Conservation (phyloP, 2,797 vertebrate genomes). For the Apodemus agrarius region DNA sequence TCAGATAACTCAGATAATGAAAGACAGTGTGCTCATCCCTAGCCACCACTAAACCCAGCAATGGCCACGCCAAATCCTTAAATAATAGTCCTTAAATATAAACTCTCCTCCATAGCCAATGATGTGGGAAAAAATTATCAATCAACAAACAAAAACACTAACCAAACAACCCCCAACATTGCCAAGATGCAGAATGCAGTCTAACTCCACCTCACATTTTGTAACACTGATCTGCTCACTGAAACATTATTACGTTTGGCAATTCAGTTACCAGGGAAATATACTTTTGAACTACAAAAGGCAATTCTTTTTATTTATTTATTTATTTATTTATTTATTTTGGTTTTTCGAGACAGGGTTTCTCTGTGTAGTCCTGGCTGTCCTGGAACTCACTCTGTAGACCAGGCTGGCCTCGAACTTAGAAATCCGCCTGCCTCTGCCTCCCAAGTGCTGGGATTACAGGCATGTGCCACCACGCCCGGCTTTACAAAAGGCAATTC, state of each 20-base stretch:
- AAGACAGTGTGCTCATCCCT: neutral
- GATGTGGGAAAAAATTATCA: neutral
- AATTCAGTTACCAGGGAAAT: neutral
- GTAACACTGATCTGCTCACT: neutral
- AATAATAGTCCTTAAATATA: neutral
- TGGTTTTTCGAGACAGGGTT: no score
- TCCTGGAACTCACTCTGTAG: no score
- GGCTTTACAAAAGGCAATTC: constrained; percentile 1
- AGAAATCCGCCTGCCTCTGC: no score
- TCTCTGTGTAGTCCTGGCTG: no score
- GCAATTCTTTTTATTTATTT: no score
- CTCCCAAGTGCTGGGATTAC: no score
- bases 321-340: no score
- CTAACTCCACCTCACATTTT: neutral
- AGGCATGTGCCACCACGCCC: no score
- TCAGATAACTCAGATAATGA: neutral
- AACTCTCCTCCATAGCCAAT: neutral
- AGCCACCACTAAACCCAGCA: neutral
- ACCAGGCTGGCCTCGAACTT: no score
- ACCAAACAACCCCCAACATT: neutral
- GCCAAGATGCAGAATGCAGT: no score
- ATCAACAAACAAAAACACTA: neutral
- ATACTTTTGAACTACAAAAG: neutral
- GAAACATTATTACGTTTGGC: neutral
- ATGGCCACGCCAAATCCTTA: neutral